Evolutionary conservation across 2,113 vertebrate species (phyloP), one percentile per base, ranked within the genome.

Genomic region (Typhlomys cinereus): DNA sequence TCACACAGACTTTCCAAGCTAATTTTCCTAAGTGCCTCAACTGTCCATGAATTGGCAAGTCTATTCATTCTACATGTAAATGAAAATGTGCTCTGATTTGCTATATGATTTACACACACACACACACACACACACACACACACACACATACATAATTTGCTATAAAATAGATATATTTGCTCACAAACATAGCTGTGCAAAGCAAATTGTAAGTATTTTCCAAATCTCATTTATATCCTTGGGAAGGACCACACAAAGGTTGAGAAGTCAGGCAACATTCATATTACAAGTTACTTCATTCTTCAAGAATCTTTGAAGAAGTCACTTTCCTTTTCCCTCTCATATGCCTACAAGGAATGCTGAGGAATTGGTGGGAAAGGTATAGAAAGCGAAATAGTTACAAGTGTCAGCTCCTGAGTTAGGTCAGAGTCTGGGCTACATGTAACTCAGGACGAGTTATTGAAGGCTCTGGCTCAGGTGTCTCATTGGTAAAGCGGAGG

Each of bases 351-450:
- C 8, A 31, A 54, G 20, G 23, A 80, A 66, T 9, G 11, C 31
- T 17, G 62, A 88, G 62, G 29, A 39, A n/a, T 4, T 36, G 8
- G 89, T n/a, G 15, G 57, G 29, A 39, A 48, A 29, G 1, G 54
- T 0, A 57, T 0, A 21, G 27, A 6, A 0, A 17, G 11, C 1
- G 34, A 0, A 3, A 29, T 4, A 25, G 62, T 27, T 20, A 15
- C 0, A 1, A 39, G 62, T 2, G 11, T 7, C 20, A 3, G 31
- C 4, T 23, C 20, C 64, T 48, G 71, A 74, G 44, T 1, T 6
- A 29, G 23, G 21, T 2, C 0, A 7, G 61, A 48, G 34, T 29
- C 36, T n/a, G 29, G 61, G 29, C 9, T 46, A 57, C 6, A 14
- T 39, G 23, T 78, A 29, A 57, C 57, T 17, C 52, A 61, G 1